Evolutionary conservation across 2,113 vertebrate species (phyloP).

Genomic region (Porphyrio hochstetteri): DNA sequence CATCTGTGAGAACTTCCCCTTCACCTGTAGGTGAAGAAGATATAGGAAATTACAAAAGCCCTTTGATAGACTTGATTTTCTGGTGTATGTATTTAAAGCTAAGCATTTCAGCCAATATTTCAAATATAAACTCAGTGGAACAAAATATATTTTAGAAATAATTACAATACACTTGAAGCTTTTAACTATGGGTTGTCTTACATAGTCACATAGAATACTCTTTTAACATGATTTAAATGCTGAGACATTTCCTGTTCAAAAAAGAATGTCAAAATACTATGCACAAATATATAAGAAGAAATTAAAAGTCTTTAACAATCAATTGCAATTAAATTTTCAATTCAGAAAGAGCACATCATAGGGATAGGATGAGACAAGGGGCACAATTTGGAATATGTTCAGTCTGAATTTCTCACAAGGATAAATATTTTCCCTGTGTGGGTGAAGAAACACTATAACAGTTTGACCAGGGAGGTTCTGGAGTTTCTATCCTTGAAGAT

Average conservation of each 20-base stretch:
- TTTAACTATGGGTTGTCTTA: neutral
- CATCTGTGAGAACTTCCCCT: neutral
- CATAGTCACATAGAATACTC: neutral
- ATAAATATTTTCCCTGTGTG: neutral
- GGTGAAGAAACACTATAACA: neutral
- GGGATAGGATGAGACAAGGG: neutral
- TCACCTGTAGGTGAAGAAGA: neutral
- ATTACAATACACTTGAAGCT: neutral
- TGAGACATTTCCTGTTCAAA: neutral
- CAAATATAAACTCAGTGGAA: neutral
- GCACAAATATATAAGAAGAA: neutral
- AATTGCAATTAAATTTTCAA: neutral
- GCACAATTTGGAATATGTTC: neutral
- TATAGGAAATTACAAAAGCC: neutral
- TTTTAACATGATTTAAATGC: neutral
- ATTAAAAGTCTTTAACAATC: neutral
- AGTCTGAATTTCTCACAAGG: neutral
- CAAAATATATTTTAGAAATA: neutral
- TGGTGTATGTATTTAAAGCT: neutral
- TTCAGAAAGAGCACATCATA: neutral
- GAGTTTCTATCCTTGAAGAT: neutral
- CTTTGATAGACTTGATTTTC: neutral
- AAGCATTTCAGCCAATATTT: neutral
- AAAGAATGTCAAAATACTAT: neutral
- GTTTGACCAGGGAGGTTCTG: neutral